Percentiles rank a stretch among this genome's conserved stretches.
These are phyloP conservation scores for Chiroxiphia lanceolata DNA, from an alignment of 2,797 vertebrate species.

Conservation along the genomic window DNA sequence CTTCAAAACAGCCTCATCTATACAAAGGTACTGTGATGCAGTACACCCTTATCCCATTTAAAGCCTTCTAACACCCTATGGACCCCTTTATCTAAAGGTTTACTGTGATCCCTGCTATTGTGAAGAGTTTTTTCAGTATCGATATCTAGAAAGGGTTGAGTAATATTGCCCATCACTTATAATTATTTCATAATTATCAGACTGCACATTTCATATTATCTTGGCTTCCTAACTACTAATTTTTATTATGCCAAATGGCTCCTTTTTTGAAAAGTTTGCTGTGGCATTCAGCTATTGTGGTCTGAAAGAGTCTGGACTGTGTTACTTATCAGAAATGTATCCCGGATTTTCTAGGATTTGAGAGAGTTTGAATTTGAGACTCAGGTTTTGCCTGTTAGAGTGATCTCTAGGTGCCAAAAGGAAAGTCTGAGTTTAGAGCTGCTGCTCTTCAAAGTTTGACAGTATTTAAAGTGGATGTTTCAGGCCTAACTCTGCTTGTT, in stretches of 20 bases:
- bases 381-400: not conserved
- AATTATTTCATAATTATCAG: not conserved
- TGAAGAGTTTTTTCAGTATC: not conserved
- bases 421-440: conserved; percentile 49
- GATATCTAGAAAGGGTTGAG: not conserved
- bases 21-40: not conserved
- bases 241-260: not conserved
- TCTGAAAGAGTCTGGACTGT: conserved; percentile 36
- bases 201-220: not conserved
- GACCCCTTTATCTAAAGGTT: not conserved
- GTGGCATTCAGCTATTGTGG: conserved; percentile 13
- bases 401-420: conserved; percentile 2
- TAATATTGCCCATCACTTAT: not conserved
- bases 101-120: not conserved
- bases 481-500: conserved; percentile 54
- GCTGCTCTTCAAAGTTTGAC: conserved; percentile 47
- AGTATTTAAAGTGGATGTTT: conserved; percentile 50
- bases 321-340: conserved; percentile 29
- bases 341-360: conserved; percentile 46
- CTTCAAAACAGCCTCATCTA: not conserved
- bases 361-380: not conserved
- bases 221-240: not conserved
- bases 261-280: not conserved
- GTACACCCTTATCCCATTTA: not conserved
- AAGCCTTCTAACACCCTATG: not conserved